phyloP scores from a whole-genome alignment of 2,888 invertebrate species.

The Eretmocerus hayati region DNA sequence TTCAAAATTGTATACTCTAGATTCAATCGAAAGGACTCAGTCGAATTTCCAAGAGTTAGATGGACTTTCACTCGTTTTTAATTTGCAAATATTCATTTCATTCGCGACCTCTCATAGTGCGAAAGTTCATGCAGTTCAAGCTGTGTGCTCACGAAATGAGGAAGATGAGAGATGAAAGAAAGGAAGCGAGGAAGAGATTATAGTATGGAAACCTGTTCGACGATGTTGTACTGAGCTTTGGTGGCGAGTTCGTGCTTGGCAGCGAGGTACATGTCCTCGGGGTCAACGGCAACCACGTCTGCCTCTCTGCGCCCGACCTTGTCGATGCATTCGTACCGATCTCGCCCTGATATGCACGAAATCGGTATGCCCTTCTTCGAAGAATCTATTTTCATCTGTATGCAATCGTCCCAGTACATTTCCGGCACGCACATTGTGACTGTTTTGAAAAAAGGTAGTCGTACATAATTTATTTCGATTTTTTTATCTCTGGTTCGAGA shows the following conservation, averaged over 20 bases:
- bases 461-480: neutral
- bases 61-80: too few relatives aligned
- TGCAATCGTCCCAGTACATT: slow-evolving; percentile 56
- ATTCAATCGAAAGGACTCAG: too few relatives aligned
- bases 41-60: too few relatives aligned
- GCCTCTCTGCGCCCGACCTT: slow-evolving; percentile 70
- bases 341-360: slow-evolving; percentile 64
- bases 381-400: slow-evolving; percentile 59
- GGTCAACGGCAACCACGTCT: slow-evolving; percentile 75
- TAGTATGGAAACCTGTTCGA: slow-evolving; percentile 35
- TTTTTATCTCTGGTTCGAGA: too few relatives aligned
- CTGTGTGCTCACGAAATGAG: too few relatives aligned
- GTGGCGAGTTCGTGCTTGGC: slow-evolving; percentile 47
- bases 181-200: too few relatives aligned
- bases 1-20: too few relatives aligned
- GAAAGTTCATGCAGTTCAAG: too few relatives aligned
- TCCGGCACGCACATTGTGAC: slow-evolving; percentile 72
- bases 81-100: too few relatives aligned
- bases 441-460: slow-evolving; percentile 32
- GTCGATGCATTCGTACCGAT: slow-evolving; percentile 71
- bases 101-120: too few relatives aligned
- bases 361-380: slow-evolving; percentile 55
- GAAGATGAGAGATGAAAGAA: too few relatives aligned
- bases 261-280: slow-evolving; percentile 84
- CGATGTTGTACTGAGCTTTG: slow-evolving; percentile 34